Percentiles rank a stretch among this genome's conserved stretches.
phyloP scores from a whole-genome alignment of 2,113 vertebrate species.

The Laterallus jamaicensis region DNA sequence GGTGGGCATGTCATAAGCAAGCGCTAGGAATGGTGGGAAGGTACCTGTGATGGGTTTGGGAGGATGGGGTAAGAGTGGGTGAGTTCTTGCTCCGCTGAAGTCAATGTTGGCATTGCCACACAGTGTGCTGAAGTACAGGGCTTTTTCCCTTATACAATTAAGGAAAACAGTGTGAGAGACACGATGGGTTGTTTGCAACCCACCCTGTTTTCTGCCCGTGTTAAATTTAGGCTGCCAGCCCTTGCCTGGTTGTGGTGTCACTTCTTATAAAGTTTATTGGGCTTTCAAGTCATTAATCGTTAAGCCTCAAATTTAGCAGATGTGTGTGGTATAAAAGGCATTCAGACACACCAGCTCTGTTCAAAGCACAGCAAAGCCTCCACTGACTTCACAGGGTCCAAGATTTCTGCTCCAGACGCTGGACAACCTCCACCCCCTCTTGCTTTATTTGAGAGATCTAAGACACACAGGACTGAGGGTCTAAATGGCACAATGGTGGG shows the following conservation, averaged over 20 bases:
- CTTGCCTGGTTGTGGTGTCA: background rate
- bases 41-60: background rate
- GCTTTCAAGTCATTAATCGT: background rate
- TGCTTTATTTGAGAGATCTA: background rate
- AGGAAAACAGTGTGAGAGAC: background rate
- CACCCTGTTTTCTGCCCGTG: background rate
- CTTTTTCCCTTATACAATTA: background rate
- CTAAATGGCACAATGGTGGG: slow-evolving; percentile 15
- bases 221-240: background rate
- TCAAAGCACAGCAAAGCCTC: background rate
- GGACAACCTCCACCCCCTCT: background rate
- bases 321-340: background rate
- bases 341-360: background rate
- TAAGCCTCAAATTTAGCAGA: background rate
- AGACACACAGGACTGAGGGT: slow-evolving; percentile 19
- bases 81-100: background rate
- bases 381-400: background rate
- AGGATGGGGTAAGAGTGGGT: background rate
- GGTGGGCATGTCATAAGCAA: rapidly evolving
- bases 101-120: background rate
- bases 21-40: background rate
- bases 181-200: background rate
- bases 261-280: background rate
- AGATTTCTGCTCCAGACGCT: background rate
- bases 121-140: background rate